Conservation (phyloP, 2,797 vertebrate genomes). For the Rhadinocentrus ornatus region DNA sequence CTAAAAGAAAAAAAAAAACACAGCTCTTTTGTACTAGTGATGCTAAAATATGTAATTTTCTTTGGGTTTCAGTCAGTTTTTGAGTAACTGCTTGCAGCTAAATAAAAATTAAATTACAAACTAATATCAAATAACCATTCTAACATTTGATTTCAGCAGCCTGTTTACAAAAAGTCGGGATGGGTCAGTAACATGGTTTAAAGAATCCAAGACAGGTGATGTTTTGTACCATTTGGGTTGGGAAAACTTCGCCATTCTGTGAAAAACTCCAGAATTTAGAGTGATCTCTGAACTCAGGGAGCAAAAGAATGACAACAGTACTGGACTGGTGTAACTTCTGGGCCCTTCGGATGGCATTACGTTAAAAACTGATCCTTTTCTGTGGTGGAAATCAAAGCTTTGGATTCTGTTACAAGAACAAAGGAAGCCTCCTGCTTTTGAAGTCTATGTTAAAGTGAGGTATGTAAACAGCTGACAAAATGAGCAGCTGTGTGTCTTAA, state of each 20-base stretch:
- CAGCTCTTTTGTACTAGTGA: neutral
- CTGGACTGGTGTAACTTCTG: no score
- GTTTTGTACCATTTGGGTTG: neutral
- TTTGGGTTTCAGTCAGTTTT: neutral
- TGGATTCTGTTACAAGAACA: neutral
- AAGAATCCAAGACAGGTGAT: neutral
- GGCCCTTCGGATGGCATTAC: no score
- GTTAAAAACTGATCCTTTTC: no score
- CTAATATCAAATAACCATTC: neutral
- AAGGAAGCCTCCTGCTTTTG: slow-evolving; percentile 3
- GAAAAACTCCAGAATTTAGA: no score
- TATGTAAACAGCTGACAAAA: slow-evolving; percentile 12
- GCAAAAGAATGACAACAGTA: no score
- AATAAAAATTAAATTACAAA: neutral
- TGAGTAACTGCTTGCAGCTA: neutral
- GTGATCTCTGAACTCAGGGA: no score
- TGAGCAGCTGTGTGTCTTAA: slow-evolving; percentile 25
- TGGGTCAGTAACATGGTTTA: neutral
- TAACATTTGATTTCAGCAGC: no score
- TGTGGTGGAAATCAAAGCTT: neutral
- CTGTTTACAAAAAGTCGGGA: neutral
- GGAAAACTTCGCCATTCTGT: no score
- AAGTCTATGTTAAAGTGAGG: neutral
- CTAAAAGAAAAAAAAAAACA: neutral
- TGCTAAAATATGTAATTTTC: neutral